Evolutionary conservation across 2,888 invertebrate genomes (phyloP), one percentile per base, ranked within the genome.

Genomic region (Nemotelus nigrinus): DNA sequence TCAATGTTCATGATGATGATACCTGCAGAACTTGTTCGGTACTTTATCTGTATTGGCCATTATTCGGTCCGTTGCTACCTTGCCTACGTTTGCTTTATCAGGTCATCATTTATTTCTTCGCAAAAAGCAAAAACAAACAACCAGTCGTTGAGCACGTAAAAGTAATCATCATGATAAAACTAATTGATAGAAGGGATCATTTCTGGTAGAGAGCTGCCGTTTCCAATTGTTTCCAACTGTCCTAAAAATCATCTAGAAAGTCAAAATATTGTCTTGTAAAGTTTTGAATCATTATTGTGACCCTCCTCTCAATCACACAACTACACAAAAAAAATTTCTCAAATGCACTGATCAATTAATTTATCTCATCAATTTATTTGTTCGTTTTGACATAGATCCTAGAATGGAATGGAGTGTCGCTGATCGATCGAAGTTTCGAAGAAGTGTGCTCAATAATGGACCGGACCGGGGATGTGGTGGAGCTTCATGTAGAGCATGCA

Each of bases 361-460:
- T 25, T 25, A 25, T 25, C 25, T 25, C 25, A 25, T 25, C 25
- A 25, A 25, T 25, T 25, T 25, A 25, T 25, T 25, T 25, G 25
- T 25, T 25, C 25, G 25, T 25, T 25, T 25, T 25, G 25, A 25
- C 25, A 45, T 82, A 93, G 93, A 95, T 98, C 76, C 88, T 97
- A 80, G 96, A 97, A 86, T 97, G 97, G 96, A 93, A 94, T 80
- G 96, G 96, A 0, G 92, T 96, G 79, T 93, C 95, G 0, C 89
- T 98, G 79, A 93, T 94, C 70, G 96, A 97, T 88, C 93, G 96
- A 82, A 96, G 95, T 81, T 97, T 96, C 85, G 97, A 98, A 86
- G 97, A 97, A 86, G 96, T 97, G 57, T 93, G 94, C 85, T 92
- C 94, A 78, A 95, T 97, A 82, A 93, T 97, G 90, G 96, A 96